Conservation (phyloP, 2,888 invertebrate genomes). For the Luffia ferchaultella region DNA sequence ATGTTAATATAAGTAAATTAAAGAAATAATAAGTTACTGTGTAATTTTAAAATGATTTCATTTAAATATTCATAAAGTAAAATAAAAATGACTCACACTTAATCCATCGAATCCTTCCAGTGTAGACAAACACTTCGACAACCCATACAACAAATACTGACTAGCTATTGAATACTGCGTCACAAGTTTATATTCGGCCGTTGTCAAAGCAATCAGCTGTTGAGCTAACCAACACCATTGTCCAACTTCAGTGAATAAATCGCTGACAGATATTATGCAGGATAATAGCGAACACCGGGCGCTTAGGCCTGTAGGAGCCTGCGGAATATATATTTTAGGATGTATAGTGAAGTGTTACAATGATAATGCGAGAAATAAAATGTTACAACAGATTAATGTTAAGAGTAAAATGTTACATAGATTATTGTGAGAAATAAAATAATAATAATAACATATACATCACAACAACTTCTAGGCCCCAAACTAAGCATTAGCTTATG, state of each 20-base stretch:
- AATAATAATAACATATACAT: no score
- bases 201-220: constrained; percentile 27
- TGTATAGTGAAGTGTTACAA: no score
- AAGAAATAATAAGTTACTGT: no score
- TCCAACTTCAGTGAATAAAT: constrained; percentile 23
- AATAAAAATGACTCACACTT: constrained; percentile 23
- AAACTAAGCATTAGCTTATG: no score
- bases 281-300: constrained; percentile 37
- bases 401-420: neutral
- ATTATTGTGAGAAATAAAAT: neutral
- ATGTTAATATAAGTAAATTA: no score
- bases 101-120: constrained; percentile 26
- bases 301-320: constrained; percentile 41
- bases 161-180: constrained; percentile 12
- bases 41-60: neutral
- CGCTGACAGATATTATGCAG: constrained; percentile 25
- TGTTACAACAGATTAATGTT: neutral
- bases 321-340: constrained; percentile 4
- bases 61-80: neutral
- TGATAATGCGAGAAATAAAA: neutral
- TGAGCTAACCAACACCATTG: constrained; percentile 43
- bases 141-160: constrained; percentile 28
- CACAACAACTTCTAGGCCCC: no score
- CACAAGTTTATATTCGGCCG: constrained; percentile 13
- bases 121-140: constrained; percentile 26